Percentiles rank a stretch among this genome's conserved stretches.
These are phyloP conservation scores for Lepidonotus clava DNA, from an alignment of 2,888 invertebrate species.

Conservation along the genomic window DNA sequence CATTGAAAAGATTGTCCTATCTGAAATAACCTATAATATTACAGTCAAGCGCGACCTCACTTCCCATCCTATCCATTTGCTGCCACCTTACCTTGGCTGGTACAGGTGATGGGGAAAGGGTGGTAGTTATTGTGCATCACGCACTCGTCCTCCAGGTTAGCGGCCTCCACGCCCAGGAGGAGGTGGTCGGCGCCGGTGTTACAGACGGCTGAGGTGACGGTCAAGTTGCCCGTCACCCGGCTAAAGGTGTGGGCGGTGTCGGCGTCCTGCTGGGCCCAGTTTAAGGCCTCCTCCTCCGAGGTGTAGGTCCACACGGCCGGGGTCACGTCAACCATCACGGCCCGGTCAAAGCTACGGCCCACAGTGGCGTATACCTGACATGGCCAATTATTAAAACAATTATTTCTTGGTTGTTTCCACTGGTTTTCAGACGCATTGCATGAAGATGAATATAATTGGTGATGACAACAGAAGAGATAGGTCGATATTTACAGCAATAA, in stretches of 20 bases:
- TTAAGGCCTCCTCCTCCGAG: background rate
- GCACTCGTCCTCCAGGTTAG: background rate
- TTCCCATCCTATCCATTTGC: too few species aligned
- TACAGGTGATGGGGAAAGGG: slow-evolving; percentile 9
- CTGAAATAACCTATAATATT: too few species aligned
- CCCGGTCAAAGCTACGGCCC: background rate
- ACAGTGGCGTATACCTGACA: background rate
- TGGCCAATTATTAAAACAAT: too few species aligned
- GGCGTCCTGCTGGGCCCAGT: background rate
- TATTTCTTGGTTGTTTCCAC: too few species aligned
- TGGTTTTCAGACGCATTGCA: too few species aligned
- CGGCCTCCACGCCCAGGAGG: background rate
- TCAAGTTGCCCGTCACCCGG: background rate
- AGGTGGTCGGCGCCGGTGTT: slow-evolving; percentile 16
- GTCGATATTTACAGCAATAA: too few species aligned
- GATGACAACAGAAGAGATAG: too few species aligned
- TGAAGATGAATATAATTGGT: too few species aligned
- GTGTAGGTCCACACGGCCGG: background rate
- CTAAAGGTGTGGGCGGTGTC: background rate
- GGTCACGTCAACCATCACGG: background rate
- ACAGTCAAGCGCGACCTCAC: too few species aligned
- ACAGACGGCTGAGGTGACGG: background rate
- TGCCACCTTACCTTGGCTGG: background rate
- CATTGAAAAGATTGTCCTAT: too few species aligned
- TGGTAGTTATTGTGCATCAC: slow-evolving; percentile 36